These are phyloP conservation scores for Apoderus coryli DNA, from an alignment of 2,888 invertebrate species.

Conservation along the genomic window DNA sequence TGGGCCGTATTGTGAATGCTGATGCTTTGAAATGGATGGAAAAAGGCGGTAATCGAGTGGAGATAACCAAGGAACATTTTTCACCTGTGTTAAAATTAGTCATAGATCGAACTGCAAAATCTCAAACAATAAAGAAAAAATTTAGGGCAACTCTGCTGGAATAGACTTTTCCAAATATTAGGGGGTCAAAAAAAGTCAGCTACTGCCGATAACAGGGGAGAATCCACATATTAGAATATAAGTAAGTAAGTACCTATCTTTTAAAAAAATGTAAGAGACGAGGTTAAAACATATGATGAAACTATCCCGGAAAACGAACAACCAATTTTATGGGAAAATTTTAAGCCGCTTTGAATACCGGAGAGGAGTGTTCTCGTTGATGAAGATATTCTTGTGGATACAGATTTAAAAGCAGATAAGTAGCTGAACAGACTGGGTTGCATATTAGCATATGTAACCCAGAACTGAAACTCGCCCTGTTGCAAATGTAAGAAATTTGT, in stretches of 20 bases:
- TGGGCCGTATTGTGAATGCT: too few species aligned
- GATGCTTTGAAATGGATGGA: constrained; percentile 1
- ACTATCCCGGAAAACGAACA: constrained; percentile 3
- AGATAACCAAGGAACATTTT: constrained; percentile 3
- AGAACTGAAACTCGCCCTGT: too few species aligned
- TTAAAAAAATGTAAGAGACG: neutral
- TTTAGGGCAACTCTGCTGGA: constrained; percentile 1
- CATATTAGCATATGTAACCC: too few species aligned
- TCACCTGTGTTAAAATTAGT: constrained; percentile 1
- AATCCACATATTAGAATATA: neutral
- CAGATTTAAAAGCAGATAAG: neutral
- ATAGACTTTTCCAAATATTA: constrained; percentile 3
- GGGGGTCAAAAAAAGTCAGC: constrained; percentile 1
- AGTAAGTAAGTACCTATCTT: neutral
- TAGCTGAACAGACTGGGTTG: too few species aligned
- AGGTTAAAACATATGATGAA: too few species aligned
- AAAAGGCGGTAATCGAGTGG: constrained; percentile 3
- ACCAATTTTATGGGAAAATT: constrained; percentile 2
- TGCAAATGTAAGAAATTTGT: too few species aligned
- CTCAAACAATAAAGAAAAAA: constrained; percentile 2
- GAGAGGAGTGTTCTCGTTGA: constrained; percentile 1
- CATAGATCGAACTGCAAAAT: constrained; percentile 2
- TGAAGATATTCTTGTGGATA: constrained; percentile 1
- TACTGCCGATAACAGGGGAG: constrained; percentile 1
- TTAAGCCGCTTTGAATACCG: constrained; percentile 1